Conservation (phyloP, 2,113 vertebrate species). For the Poecile atricapillus region DNA sequence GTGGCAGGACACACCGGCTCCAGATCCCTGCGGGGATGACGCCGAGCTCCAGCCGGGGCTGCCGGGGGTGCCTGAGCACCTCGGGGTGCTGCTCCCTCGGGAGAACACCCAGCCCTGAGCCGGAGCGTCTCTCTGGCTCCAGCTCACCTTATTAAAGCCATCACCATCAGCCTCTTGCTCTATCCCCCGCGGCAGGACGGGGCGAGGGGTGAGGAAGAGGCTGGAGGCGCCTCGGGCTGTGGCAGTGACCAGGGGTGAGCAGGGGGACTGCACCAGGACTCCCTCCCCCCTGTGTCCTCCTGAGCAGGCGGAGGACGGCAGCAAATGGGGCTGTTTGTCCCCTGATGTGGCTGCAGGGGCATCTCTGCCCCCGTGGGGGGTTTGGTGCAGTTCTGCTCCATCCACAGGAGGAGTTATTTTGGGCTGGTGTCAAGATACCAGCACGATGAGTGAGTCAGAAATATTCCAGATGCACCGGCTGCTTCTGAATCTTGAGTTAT, state of each 20-base stretch:
- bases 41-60: accelerated
- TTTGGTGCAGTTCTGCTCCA: not conserved
- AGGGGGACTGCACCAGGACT: not conserved
- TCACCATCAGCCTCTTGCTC: not conserved
- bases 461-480: not conserved
- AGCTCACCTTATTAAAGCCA: not conserved
- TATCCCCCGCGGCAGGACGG: not conserved
- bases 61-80: not conserved
- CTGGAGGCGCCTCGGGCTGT: accelerated
- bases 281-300: not conserved
- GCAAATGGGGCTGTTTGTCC: accelerated
- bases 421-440: not conserved
- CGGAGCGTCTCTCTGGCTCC: not conserved
- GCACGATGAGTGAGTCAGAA: not conserved
- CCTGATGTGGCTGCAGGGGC: accelerated
- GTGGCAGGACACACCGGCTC: accelerated
- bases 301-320: not conserved
- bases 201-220: accelerated
- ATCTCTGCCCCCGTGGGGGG: accelerated
- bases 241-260: accelerated
- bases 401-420: not conserved
- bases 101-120: not conserved
- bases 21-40: accelerated
- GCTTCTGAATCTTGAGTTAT: not conserved
- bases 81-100: not conserved